Percentiles rank a stretch among this genome's conserved stretches.
These are phyloP conservation scores for Cotesia vestalis DNA, from an alignment of 1,140 invertebrate species.

Conservation along the genomic window DNA sequence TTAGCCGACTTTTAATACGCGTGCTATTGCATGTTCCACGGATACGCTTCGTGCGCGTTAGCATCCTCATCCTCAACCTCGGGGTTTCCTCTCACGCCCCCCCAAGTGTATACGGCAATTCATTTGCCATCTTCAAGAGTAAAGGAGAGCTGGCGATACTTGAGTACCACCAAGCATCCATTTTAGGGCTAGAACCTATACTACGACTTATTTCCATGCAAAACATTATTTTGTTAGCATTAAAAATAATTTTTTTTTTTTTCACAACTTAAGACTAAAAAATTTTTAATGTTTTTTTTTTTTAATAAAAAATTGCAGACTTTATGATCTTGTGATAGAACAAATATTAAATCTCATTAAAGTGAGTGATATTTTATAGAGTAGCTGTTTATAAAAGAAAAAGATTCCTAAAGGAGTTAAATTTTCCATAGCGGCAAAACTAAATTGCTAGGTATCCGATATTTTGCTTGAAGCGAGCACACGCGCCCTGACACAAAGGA, in stretches of 20 bases:
- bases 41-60: slow-evolving; percentile 52
- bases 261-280: too few species aligned
- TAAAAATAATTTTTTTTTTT: too few species aligned
- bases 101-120: slow-evolving; percentile 41
- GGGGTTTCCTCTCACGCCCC: slow-evolving; percentile 7
- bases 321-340: too few species aligned
- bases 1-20: slow-evolving; percentile 55
- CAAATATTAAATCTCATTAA: too few species aligned
- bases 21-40: slow-evolving; percentile 51
- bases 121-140: slow-evolving; percentile 46
- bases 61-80: slow-evolving; percentile 36
- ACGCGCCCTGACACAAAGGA: not conserved
- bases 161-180: not conserved
- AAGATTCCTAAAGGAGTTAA: not conserved
- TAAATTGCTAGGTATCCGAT: slow-evolving; percentile 20
- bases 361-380: not conserved
- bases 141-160: not conserved
- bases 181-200: too few species aligned
- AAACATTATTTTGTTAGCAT: too few species aligned
- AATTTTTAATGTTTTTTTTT: too few species aligned
- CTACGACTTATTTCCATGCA: too few species aligned
- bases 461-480: not conserved
- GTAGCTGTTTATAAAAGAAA: not conserved
- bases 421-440: slow-evolving; percentile 26
- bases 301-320: too few species aligned